Evolutionary conservation across 2,113 vertebrate species (phyloP).

Genomic region (Protobothrops mucrosquamatus): DNA sequence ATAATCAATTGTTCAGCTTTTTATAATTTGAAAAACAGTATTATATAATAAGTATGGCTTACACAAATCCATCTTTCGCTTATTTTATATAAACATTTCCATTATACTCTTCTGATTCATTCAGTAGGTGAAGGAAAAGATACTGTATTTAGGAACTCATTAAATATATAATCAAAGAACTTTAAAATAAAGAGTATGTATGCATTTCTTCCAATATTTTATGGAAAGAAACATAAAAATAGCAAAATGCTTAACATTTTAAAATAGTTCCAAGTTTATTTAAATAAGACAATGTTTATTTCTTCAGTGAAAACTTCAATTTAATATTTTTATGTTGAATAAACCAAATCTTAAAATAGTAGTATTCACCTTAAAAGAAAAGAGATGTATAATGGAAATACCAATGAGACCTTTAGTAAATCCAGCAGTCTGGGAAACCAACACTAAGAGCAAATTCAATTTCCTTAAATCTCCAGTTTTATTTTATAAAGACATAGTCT

Average conservation of each 20-base stretch:
- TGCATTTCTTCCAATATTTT: background rate
- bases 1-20: constrained; percentile 3
- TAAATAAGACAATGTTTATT: background rate
- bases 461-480: background rate
- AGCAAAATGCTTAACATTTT: background rate
- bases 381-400: background rate
- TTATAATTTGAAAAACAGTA: background rate
- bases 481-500: background rate
- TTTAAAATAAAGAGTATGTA: background rate
- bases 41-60: background rate
- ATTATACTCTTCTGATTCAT: background rate
- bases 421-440: background rate
- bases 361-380: fast-evolving
- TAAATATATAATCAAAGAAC: background rate
- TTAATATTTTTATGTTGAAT: background rate
- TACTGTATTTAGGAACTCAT: background rate
- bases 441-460: background rate
- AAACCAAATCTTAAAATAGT: background rate
- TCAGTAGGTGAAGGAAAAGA: background rate
- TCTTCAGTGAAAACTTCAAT: background rate
- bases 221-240: background rate
- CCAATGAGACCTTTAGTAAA: background rate
- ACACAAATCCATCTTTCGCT: background rate
- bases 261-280: background rate
- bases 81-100: background rate